These are phyloP conservation scores for Aspiorhynchus laticeps DNA, from an alignment of 2,113 vertebrate species.

Conservation along the genomic window DNA sequence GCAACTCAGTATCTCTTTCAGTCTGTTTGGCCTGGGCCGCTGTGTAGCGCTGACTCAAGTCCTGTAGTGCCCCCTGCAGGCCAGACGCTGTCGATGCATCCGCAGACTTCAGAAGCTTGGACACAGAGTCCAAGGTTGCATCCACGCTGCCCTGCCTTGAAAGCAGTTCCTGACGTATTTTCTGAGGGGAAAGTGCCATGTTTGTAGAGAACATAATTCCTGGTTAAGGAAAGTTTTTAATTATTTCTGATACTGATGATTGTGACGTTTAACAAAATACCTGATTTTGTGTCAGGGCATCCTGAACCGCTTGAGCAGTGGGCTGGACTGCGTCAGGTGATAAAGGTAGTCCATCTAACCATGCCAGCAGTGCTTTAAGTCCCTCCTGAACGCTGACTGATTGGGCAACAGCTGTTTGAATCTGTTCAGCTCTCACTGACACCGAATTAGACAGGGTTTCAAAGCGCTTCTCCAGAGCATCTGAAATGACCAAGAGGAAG, in stretches of 20 bases:
- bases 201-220: neutral
- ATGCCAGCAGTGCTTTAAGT: constrained; percentile 84
- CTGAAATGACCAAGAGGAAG: constrained; percentile 66
- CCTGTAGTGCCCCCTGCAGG: constrained; percentile 82
- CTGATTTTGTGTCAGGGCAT: constrained; percentile 84
- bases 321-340: constrained; percentile 73
- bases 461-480: constrained; percentile 82
- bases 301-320: constrained; percentile 84
- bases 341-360: constrained; percentile 81
- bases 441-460: constrained; percentile 82
- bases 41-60: constrained; percentile 76
- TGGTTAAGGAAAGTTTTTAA: neutral
- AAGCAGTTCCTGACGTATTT: constrained; percentile 92
- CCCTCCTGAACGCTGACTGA: constrained; percentile 95
- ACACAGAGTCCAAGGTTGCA: constrained; percentile 87
- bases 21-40: constrained; percentile 81
- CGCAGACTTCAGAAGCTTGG: constrained; percentile 81
- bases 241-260: neutral
- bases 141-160: constrained; percentile 91
- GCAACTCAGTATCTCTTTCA: constrained; percentile 80
- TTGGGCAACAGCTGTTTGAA: constrained; percentile 93
- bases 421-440: constrained; percentile 82
- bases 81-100: constrained; percentile 80
- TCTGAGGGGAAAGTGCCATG: constrained; percentile 72
- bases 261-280: constrained; percentile 64